Conservation (phyloP, 1,140 invertebrate species). For the Bombus superbus region DNA sequence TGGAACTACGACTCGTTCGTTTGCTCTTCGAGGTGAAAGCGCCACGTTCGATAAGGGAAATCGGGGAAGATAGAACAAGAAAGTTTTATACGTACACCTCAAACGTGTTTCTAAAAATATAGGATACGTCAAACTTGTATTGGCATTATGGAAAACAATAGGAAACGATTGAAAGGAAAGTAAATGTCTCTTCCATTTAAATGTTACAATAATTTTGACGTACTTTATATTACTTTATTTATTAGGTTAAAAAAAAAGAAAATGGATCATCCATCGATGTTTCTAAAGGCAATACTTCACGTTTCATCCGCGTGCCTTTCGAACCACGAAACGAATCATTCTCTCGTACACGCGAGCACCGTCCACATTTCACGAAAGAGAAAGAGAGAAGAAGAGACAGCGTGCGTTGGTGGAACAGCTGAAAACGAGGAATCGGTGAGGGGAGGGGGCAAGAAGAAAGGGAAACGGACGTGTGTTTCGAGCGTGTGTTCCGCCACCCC, state of each 20-base stretch:
- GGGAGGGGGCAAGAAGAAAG: constrained; percentile 5
- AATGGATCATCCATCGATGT: not conserved
- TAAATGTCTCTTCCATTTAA: too few species aligned
- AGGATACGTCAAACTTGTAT: too few species aligned
- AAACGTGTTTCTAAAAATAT: too few species aligned
- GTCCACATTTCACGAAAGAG: constrained; percentile 3
- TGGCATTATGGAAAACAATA: too few species aligned
- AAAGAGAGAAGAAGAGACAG: not conserved
- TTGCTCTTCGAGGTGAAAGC: constrained; percentile 24
- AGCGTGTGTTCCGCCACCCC: constrained; percentile 32
- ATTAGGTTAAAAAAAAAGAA: not conserved
- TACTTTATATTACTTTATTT: too few species aligned
- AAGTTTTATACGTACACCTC: too few species aligned
- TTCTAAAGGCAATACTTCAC: not conserved
- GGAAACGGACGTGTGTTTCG: constrained; percentile 43
- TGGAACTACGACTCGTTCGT: not conserved
- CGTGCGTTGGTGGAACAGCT: not conserved
- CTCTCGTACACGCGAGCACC: constrained; percentile 14
- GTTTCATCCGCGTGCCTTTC: not conserved
- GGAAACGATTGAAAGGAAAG: too few species aligned
- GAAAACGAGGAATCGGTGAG: constrained; percentile 3
- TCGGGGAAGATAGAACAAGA: not conserved
- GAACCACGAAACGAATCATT: constrained; percentile 2
- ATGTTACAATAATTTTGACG: too few species aligned
- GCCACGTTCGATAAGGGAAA: not conserved